phyloP scores from a whole-genome alignment of 1,140 invertebrate genomes.

The Microplitis mediator region DNA sequence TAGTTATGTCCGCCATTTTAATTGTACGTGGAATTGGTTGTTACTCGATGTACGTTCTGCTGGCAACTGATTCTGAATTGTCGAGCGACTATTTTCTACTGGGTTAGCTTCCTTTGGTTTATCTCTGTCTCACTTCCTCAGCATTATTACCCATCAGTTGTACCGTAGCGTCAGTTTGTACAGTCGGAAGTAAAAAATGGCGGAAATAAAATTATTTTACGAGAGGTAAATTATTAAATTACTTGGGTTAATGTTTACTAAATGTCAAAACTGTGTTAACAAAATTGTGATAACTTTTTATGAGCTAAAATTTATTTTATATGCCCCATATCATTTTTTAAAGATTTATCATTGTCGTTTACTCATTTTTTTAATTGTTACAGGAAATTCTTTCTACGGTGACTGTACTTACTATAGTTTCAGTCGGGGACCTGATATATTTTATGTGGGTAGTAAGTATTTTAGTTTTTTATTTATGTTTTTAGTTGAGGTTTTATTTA shows the following conservation, averaged over 20 bases:
- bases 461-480: no score
- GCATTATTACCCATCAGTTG: conserved; percentile 26
- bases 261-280: conserved; percentile 48
- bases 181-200: conserved; percentile 36
- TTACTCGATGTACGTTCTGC: conserved; percentile 55
- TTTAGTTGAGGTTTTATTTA: no score
- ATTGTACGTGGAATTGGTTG: conserved; percentile 28
- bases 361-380: no score
- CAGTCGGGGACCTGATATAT: no score
- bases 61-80: conserved; percentile 60
- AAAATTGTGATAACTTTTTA: conserved; percentile 55
- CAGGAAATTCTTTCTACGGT: no score
- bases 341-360: no score
- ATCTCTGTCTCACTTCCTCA: not conserved
- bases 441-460: no score
- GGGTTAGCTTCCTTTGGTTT: no score
- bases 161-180: conserved; percentile 54
- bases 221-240: conserved; percentile 28
- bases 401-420: no score
- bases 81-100: not conserved
- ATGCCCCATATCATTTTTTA: conserved; percentile 39
- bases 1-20: conserved; percentile 71
- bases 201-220: not conserved
- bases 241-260: conserved; percentile 31
- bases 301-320: conserved; percentile 46